Percentiles rank a stretch among this genome's conserved stretches.
Evolutionary conservation across 2,113 vertebrate genomes (phyloP).

Genomic region (Nymphicus hollandicus): DNA sequence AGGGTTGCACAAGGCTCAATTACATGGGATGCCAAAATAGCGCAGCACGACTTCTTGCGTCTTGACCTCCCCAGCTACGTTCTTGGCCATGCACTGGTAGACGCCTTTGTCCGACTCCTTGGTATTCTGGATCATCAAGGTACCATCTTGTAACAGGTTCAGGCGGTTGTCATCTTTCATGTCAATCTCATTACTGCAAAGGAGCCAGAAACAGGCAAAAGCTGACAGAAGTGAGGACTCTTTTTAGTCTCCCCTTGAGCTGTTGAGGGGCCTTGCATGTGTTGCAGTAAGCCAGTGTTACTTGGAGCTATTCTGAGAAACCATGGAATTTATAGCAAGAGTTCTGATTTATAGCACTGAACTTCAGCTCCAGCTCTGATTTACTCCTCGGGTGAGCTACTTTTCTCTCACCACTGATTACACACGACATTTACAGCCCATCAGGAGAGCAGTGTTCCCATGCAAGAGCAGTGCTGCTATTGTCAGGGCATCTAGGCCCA

Average conservation of each 20-base stretch:
- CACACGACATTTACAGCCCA: neutral
- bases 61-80: constrained; percentile 73
- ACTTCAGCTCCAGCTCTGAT: neutral
- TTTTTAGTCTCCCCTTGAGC: neutral
- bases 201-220: neutral
- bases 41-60: constrained; percentile 70
- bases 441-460: neutral
- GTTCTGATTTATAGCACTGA: neutral
- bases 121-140: constrained; percentile 77
- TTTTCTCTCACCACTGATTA: neutral
- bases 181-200: constrained; percentile 72
- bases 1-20: neutral
- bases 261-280: neutral
- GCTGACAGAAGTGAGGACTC: neutral
- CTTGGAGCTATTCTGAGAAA: neutral
- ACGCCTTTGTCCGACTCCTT: constrained; percentile 72
- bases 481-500: neutral
- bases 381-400: neutral
- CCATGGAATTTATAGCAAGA: neutral
- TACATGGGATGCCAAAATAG: constrained; percentile 68
- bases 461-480: neutral
- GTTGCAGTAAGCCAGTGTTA: neutral
- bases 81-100: constrained; percentile 79
- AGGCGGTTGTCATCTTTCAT: constrained; percentile 69
- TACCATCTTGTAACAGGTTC: constrained; percentile 72